Conservation (phyloP, 2,113 vertebrate genomes). For the Myotis yumanensis region DNA sequence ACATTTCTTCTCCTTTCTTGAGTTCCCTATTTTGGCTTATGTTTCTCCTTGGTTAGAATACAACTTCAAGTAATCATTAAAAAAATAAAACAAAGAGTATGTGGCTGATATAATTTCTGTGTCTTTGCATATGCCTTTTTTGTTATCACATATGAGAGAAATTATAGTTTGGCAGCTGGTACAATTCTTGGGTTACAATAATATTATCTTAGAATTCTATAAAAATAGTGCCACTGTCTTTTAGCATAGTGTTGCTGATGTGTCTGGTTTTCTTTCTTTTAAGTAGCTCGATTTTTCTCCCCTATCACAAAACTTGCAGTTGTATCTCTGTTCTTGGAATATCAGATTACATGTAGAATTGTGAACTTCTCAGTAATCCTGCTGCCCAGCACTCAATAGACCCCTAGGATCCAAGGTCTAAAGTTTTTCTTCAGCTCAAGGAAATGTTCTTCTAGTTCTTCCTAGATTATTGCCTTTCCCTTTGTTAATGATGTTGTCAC, state of each 20-base stretch:
- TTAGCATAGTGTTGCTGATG: neutral
- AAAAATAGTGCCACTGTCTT: neutral
- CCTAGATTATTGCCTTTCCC: neutral
- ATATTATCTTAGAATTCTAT: neutral
- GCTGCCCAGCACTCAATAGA: neutral
- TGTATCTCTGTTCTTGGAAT: constrained; percentile 5
- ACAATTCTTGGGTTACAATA: neutral
- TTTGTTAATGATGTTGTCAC: neutral
- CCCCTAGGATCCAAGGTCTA: neutral
- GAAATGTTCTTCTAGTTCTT: neutral
- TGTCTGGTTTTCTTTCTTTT: constrained; percentile 41
- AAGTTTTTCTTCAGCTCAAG: constrained; percentile 1
- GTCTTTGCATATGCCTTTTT: constrained; percentile 31
- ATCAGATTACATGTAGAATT: neutral
- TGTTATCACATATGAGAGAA: neutral
- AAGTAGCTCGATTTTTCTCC: neutral
- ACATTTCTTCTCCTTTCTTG: neutral
- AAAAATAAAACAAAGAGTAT: neutral
- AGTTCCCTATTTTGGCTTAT: constrained; percentile 29
- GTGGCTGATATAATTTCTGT: neutral
- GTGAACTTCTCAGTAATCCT: neutral
- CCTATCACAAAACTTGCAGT: neutral
- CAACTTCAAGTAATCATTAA: neutral
- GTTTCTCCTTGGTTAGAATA: constrained; percentile 40
- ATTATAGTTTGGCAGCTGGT: neutral